Base-by-base conservation (phyloP, 2,797 vertebrate genomes). In the Lindbergichthys nudifrons region DNA sequence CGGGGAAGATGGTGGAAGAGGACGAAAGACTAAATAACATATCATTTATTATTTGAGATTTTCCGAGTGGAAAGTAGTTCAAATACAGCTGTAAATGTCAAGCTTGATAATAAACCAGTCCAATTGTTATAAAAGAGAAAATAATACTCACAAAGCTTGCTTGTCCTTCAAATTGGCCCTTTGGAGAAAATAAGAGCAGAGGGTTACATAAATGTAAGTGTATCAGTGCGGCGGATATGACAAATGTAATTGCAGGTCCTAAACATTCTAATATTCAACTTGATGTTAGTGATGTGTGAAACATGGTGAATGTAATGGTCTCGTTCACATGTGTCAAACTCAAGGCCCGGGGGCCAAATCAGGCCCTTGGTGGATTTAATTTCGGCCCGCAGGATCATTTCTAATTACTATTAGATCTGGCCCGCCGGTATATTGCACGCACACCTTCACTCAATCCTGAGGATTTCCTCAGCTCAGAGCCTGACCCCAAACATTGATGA, bases 111-210 rank as follows among this genome's bases (percentile, higher is more conserved):
- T 19, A 56, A 48, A 57, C 52, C 12, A 58, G 13, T 46, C 3
- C 56, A 51, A 67, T 47, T 46, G 36, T 32, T n/a, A 53, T 59
- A 60, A 58, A 10, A 5, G 10, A 3, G 16, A 23, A 36, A 45
- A 70, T 30, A 15, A 45, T 84, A 94, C 94, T 94, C 82, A 95
- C 94, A 92, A 95, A 95, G 72, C 83, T 89, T 8, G 94, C 93
- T 81, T 94, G 93, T 87, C 93, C 93, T 42, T 95, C 92, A 85
- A 94, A 93, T 75, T 94, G 93, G 3, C 94, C 94, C 94, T 95
- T 68, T 79, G 60, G 63, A 79, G 30, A 73, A 78, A 80, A 67
- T 48, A 58, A 70, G 1, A 69, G 11, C 14, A 66, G 14, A 80
- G 9, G 4, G 21, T 65, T 75, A 16, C 4, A 65, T 75, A 15